Percentiles rank a stretch among this genome's conserved stretches.
Evolutionary conservation across 2,113 vertebrate genomes (phyloP).

Genomic region (Seriola rivoliana): DNA sequence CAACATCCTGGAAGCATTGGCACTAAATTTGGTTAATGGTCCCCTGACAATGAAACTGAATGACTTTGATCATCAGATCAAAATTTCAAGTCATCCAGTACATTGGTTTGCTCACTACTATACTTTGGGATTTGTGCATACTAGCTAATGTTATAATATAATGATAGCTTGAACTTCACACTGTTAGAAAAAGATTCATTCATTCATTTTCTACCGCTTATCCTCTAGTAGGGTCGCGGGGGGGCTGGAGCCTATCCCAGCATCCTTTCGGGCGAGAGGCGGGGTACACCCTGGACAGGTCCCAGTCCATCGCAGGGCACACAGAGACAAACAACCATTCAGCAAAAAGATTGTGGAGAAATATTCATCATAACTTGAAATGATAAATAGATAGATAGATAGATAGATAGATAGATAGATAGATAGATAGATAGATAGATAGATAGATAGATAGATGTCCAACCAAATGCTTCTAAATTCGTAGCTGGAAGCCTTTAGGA

Average conservation of each 20-base stretch:
- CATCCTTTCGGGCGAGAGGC: too few relatives aligned
- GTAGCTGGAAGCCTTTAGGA: neutral
- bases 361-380: neutral
- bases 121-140: neutral
- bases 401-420: neutral
- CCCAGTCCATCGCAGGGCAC: too few relatives aligned
- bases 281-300: too few relatives aligned
- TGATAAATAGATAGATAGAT: neutral
- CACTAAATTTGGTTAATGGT: neutral
- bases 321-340: too few relatives aligned
- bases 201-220: too few relatives aligned
- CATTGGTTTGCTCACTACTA: too few relatives aligned
- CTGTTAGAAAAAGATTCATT: too few relatives aligned
- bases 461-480: neutral
- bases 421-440: constrained; percentile 1
- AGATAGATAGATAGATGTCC: neutral
- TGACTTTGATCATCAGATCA: neutral
- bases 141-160: neutral
- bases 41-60: neutral
- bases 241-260: too few relatives aligned
- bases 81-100: neutral
- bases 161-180: neutral
- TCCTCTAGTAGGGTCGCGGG: too few relatives aligned
- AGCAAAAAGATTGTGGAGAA: too few relatives aligned
- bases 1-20: neutral